Evolutionary conservation across 2,888 invertebrate genomes (phyloP), one percentile per base, ranked within the genome.

Genomic region (Galeruca laticollis): DNA sequence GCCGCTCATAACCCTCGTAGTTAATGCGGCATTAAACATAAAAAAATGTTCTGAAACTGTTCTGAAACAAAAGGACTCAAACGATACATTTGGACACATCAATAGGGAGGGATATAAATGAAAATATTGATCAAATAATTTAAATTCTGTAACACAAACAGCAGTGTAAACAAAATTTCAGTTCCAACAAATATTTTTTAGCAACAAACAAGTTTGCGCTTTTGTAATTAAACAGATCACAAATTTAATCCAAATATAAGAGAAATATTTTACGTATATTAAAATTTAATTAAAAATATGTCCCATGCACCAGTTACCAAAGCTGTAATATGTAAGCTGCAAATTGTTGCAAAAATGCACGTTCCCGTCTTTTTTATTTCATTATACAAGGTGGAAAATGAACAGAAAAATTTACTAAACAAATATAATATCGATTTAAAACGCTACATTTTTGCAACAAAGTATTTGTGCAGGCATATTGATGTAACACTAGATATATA

Each of bases 271-370:
- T 62, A 56, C 68, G 43, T 65, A 49, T 68, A 68, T 68, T 37
- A 63, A 71, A 65, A 37, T 71, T 70, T 61, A 65, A 64, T 71
- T 60, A 63, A 72, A 73, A 71, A 70, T 68, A 65, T 74, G 66
- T 62, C 66, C 74, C 74, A 74, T 47, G 67, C 71, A 61, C 62
- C 65, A 68, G 63, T 70, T 60, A 68, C 49, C 61, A 73, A 78
- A 79, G 79, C 79, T 73, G 73, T 74, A 73, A 77, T 75, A 47
- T 74, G 68, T 74, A 78, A 78, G 78, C 78, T 75, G 75, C 74
- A 69, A 70, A 69, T 75, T 74, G 75, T 72, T 75, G 78, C 70
- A 76, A 79, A 78, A 79, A 76, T 75, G 72, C 49, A 71, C 52
- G 47, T 43, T 35, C 40, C 5, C 37, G 26, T 47, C 21, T 33